Base-by-base conservation (phyloP, 2,888 invertebrate species). In the Drosophila colorata region DNA sequence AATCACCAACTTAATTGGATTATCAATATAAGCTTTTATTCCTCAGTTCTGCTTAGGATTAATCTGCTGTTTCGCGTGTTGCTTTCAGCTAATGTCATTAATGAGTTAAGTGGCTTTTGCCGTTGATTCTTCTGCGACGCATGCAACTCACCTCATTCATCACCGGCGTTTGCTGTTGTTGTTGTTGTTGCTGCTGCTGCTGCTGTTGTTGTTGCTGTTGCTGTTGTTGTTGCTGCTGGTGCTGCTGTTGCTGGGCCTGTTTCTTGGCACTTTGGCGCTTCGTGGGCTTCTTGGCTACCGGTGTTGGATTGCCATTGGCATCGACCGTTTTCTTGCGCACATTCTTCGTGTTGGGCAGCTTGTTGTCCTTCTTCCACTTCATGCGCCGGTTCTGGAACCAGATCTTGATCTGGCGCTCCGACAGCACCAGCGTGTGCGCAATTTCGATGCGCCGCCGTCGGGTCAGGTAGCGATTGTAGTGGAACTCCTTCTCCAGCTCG, bases 401-500 rank as follows among this genome's bases (percentile, higher is more conserved):
- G 92, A 97, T 96, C 93, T 97, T 97, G 89, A 97, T 97, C 93
- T 97, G 97, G 86, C 97, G 93, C 91, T 97, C 97, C 67, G 98
- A 97, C 88, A 99, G 94, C 92, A 97, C 97, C 92, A 99, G 94
- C 86, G 97, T 96, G 93, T 99, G 98, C 44, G 99, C 98, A 92
- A 99, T 98, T 94, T 99, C 99, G 93, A 99, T 98, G 92, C 99
- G 94, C 93, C 98, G 94, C 92, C 98, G 95, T 87, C 99, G 95
- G 68, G 98, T 98, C 92, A 99, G 94, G 94, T 99, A 99, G 91
- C 98, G 95, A 94, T 98, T 99, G 94, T 97, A 98, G 93, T 98
- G 98, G 93, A 99, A 99, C 94, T 98, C 98, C 92, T 98, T 98
- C 92, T 98, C 98, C 90, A 99, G 94, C 93, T 99, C 98, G 92